Evolutionary conservation across 1,140 invertebrate species (phyloP), one percentile per base, ranked within the genome.

Genomic region (Caerostris darwini): DNA sequence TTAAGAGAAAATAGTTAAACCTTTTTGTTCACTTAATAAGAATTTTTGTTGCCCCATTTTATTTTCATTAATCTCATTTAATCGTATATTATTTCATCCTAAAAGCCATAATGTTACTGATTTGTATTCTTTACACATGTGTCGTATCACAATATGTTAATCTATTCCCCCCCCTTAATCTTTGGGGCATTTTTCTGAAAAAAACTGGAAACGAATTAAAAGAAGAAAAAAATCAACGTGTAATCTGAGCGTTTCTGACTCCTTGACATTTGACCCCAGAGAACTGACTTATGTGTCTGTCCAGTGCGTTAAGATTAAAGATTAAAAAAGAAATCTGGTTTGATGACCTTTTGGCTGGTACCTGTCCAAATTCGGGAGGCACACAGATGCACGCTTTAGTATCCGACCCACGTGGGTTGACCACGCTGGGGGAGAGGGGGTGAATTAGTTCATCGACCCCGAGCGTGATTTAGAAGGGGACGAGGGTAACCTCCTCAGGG

Each of bases 211-310:
- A 50, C 50, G 71, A 77, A 77, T 50, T 12, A 77, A 77, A 77
- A 50, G 10, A 50, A 77, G 3, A 50, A 12, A 50, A 77, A 77
- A 50, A 77, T 12, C 34, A 77, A 50, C 12, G 1, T 14, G 50
- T 5, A 10, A 50, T 34, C 34, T 34, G 71, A 53, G 10, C 1
- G 3, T 50, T 14, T 71, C 53, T 53, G 7, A 50, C 10, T 12
- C 6, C 50, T 19, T 77, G 92, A 87, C 92, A 71, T 87, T 87
- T 93, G 83, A 93, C 92, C 92, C 14, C 2, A 7, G 19, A 54
- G 50, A 56, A 54, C 67, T 93, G 64, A 93, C 83, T 86, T 93
- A 93, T 93, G 92, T 61, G 61, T 86, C 83, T 93, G 92, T 93
- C 83, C 83, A 77, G 54, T n/a, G 5, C 54, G 34, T 59, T 59